Conservation (phyloP, 2,797 vertebrate genomes). For the Sebastes hopkinsi region DNA sequence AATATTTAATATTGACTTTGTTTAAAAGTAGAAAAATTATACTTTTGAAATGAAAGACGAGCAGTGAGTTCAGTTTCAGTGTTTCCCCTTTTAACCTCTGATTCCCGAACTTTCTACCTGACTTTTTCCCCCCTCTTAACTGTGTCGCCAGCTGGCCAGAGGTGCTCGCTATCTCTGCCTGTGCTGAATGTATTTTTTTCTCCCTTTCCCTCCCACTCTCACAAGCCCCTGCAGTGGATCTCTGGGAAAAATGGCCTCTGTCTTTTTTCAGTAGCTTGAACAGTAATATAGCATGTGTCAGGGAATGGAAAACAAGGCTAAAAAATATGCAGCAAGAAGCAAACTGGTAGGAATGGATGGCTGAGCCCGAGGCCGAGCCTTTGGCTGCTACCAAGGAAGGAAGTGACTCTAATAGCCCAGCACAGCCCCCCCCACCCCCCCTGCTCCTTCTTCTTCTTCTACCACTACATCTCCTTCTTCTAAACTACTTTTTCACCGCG, state of each 20-base stretch:
- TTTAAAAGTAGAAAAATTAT: not conserved
- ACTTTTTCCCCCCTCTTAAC: constrained; percentile 44
- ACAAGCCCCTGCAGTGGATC: constrained; percentile 77
- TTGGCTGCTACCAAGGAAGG: constrained; percentile 73
- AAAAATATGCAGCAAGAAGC: constrained; percentile 84
- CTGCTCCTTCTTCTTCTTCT: constrained; percentile 31
- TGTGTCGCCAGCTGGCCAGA: constrained; percentile 71
- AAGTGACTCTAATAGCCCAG: constrained; percentile 81
- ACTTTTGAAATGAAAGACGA: not conserved
- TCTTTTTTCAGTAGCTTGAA: constrained; percentile 75
- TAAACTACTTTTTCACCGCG: constrained; percentile 55
- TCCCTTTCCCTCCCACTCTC: constrained; percentile 33
- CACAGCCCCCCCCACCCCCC: not conserved
- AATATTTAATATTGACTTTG: not conserved
- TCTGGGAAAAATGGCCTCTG: constrained; percentile 77
- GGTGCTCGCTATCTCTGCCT: constrained; percentile 71
- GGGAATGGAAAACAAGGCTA: constrained; percentile 83
- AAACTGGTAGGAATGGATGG: constrained; percentile 84
- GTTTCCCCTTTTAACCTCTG: not conserved
- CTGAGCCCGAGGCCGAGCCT: constrained; percentile 73
- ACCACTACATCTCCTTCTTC: constrained; percentile 36
- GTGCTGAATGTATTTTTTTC: constrained; percentile 62
- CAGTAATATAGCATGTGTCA: constrained; percentile 84
- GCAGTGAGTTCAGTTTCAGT: not conserved
- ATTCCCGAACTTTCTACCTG: constrained; percentile 63